Conservation (phyloP, 2,888 invertebrate species). For the Eledone cirrhosa region DNA sequence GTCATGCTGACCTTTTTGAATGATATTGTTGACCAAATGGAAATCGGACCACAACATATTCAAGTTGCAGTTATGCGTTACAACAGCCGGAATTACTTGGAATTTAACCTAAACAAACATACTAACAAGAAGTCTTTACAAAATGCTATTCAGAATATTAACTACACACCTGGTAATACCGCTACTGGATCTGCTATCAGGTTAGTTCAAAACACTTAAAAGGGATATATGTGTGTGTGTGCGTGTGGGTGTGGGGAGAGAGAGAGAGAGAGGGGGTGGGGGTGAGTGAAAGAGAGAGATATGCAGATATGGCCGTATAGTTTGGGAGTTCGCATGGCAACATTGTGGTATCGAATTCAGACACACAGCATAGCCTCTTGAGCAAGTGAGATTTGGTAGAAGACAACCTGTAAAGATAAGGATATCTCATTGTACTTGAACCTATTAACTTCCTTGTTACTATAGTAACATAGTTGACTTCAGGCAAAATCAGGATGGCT, state of each 20-base stretch:
- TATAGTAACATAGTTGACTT: too few relatives aligned
- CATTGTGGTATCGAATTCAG: too few relatives aligned
- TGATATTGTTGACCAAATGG: slow-evolving; percentile 48
- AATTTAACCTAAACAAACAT: slow-evolving; percentile 57
- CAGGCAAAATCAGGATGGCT: too few relatives aligned
- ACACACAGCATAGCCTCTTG: too few relatives aligned
- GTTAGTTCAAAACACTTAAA: neutral
- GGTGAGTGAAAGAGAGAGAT: too few relatives aligned
- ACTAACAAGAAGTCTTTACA: slow-evolving; percentile 40
- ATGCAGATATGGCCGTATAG: too few relatives aligned
- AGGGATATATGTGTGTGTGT: too few relatives aligned
- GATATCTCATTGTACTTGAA: too few relatives aligned
- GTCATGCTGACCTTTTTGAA: slow-evolving; percentile 54
- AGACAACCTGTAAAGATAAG: slow-evolving; percentile 54
- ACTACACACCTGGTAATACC: slow-evolving; percentile 54
- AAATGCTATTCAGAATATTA: slow-evolving; percentile 51
- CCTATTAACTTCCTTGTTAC: too few relatives aligned
- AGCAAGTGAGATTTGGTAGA: slow-evolving; percentile 46
- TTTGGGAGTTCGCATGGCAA: too few relatives aligned
- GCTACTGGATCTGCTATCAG: slow-evolving; percentile 48
- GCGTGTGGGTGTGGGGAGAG: too few relatives aligned
- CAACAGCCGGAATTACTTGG: slow-evolving; percentile 49
- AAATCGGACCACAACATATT: slow-evolving; percentile 50
- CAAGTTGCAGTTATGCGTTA: slow-evolving; percentile 50
- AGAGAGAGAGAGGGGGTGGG: too few relatives aligned